These are phyloP conservation scores for Xiphorhynchus elegans DNA, from an alignment of 2,113 vertebrate genomes.

Conservation along the genomic window DNA sequence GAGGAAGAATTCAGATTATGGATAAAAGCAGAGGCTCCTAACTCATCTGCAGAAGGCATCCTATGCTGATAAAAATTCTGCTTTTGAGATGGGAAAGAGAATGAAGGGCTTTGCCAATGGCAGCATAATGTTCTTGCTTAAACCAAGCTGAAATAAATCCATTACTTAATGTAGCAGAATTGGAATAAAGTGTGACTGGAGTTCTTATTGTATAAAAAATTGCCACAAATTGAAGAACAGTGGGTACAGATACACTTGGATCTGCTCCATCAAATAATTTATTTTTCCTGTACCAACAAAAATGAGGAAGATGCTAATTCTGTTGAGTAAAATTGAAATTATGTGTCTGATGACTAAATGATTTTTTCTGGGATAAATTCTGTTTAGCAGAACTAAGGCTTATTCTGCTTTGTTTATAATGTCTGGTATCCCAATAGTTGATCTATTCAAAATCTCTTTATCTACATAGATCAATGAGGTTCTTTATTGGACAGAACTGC, in stretches of 20 bases:
- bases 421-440: neutral
- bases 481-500: neutral
- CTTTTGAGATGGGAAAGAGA: neutral
- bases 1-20: neutral
- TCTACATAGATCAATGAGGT: neutral
- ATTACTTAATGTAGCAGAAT: slow-evolving; percentile 33
- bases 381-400: neutral
- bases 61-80: neutral
- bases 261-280: slow-evolving; percentile 19
- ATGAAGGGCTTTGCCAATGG: neutral
- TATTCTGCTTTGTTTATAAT: neutral
- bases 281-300: neutral
- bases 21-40: neutral
- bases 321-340: slow-evolving; percentile 20
- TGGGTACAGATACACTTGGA: slow-evolving; percentile 33
- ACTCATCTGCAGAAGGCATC: neutral
- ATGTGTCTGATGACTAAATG: neutral
- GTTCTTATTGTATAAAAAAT: slow-evolving; percentile 2
- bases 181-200: slow-evolving; percentile 16
- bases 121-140: slow-evolving; percentile 26
- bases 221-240: slow-evolving; percentile 38
- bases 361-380: neutral
- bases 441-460: neutral
- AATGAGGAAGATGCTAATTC: slow-evolving; percentile 27
- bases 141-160: slow-evolving; percentile 52